Evolutionary conservation across 2,797 vertebrate species (phyloP).

Genomic region (Sciaenops ocellatus): DNA sequence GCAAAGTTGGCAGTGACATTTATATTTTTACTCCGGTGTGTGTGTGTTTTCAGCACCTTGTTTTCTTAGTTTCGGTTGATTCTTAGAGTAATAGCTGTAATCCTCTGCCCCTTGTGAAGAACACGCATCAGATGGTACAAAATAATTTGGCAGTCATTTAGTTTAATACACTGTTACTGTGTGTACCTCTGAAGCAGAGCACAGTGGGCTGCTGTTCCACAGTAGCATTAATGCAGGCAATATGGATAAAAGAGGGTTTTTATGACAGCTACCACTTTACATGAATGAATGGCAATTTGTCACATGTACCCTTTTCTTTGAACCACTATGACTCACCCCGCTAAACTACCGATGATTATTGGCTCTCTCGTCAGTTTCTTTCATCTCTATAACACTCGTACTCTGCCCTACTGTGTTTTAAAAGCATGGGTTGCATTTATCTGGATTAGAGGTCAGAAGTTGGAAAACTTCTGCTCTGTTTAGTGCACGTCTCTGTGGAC

Average conservation of each 20-base stretch:
- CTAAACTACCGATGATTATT: slow-evolving; percentile 24
- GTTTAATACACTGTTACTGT: slow-evolving; percentile 7
- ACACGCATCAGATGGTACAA: slow-evolving; percentile 28
- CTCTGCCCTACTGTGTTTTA: slow-evolving; percentile 15
- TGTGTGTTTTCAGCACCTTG: slow-evolving; percentile 7
- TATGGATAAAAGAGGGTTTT: background rate
- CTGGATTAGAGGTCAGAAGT: slow-evolving; percentile 37
- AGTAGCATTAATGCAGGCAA: background rate
- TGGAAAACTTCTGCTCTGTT: slow-evolving; percentile 36
- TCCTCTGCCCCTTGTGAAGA: background rate
- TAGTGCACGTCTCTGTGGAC: slow-evolving; percentile 18
- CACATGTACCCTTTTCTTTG: slow-evolving; percentile 18
- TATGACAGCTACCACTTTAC: slow-evolving; percentile 16
- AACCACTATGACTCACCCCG: slow-evolving; percentile 14
- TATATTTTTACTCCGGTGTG: background rate
- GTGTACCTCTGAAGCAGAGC: slow-evolving; percentile 13
- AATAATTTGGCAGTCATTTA: slow-evolving; percentile 18
- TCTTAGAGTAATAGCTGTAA: slow-evolving; percentile 1
- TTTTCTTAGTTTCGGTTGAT: background rate
- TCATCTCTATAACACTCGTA: slow-evolving; percentile 23
- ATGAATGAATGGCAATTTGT: slow-evolving; percentile 26
- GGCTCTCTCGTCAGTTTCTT: slow-evolving; percentile 30
- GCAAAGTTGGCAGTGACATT: slow-evolving; percentile 3
- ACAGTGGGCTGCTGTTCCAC: slow-evolving; percentile 12
- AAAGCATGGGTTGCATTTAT: slow-evolving; percentile 30